Evolutionary conservation across 2,888 invertebrate species (phyloP), one percentile per base, ranked within the genome.

Genomic region (Athrips mouffetella): DNA sequence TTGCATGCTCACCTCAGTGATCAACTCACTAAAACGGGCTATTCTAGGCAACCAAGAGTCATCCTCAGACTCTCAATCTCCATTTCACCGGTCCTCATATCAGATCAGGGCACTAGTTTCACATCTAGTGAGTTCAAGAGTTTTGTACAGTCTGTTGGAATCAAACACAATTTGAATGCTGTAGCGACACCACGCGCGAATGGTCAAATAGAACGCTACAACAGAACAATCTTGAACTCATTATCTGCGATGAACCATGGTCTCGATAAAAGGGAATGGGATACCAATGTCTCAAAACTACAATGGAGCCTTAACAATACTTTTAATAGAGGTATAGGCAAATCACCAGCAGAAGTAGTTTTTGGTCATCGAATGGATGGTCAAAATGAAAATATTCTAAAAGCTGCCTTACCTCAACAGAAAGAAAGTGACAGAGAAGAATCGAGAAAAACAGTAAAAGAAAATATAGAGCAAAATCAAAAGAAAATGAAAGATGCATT

Each of bases 231-330:
- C 8, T 21, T 47, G 6, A 33, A 31, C 31, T 40, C 40, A 6
- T 29, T 47, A 7, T 25, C 46, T 5, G 30, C 48, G 1, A 39
- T 16, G 23, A 44, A 44, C 27, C 44, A 50, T 25, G 23, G 11
- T 1, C 3, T 8, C 2, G 8, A 41, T 11, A 50, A 50, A 8
- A 13, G n/a, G 5, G 31, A 49, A 37, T 51, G 53, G 52, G 50
- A 51, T 30, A 8, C 27, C 10, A 30, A 25, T 21, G 16, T 48
- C 18, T 33, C 15, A 7, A 37, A 51, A 16, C 8, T 55, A 11
- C 50, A 55, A 31, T 58, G 54, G 55, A 30, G 49, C 7, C 10
- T 59, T 8, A 59, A 59, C 42, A 57, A 55, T 35, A 57, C 57
- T 8, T 2, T 35, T 11, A 47, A 47, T 20, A 40, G 20, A 18